These are phyloP conservation scores for Tromatobia lineatoria DNA, from an alignment of 2,888 invertebrate genomes.

Conservation along the genomic window DNA sequence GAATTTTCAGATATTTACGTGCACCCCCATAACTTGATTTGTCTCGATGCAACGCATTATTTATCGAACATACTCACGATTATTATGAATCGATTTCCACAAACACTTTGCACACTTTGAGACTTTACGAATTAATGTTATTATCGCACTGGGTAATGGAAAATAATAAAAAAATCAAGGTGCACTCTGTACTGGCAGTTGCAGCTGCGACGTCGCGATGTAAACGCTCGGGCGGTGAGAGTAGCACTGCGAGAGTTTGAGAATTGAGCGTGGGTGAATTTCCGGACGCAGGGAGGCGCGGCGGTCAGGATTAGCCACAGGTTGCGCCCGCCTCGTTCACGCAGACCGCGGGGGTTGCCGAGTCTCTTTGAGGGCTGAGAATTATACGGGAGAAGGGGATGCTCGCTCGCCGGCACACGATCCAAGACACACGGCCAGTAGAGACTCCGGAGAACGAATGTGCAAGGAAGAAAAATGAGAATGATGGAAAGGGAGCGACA, in stretches of 20 bases:
- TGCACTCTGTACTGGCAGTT: slow-evolving; percentile 29
- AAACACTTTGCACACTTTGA: slow-evolving; percentile 13
- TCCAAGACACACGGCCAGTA: slow-evolving; percentile 30
- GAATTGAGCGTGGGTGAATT: slow-evolving; percentile 81
- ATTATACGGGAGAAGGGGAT: slow-evolving; percentile 30
- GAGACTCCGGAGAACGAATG: slow-evolving; percentile 28
- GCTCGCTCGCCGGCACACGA: slow-evolving; percentile 26
- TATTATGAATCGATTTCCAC: slow-evolving; percentile 31
- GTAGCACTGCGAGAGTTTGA: slow-evolving; percentile 81
- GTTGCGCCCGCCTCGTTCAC: slow-evolving; percentile 80
- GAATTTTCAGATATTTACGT: background rate
- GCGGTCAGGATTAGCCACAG: slow-evolving; percentile 84
- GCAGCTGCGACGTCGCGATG: slow-evolving; percentile 71
- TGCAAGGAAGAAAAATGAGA: slow-evolving; percentile 38
- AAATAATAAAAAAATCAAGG: slow-evolving; percentile 9
- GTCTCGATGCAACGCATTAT: background rate
- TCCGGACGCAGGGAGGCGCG: slow-evolving; percentile 82
- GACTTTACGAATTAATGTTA: background rate
- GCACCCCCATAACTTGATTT: background rate
- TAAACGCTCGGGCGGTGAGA: slow-evolving; percentile 79
- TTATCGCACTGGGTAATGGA: slow-evolving; percentile 10
- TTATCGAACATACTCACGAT: slow-evolving; percentile 47
- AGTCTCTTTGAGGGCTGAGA: slow-evolving; percentile 52
- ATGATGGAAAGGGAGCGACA: slow-evolving; percentile 41
- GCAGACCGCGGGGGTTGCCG: slow-evolving; percentile 63